Evolutionary conservation across 2,888 invertebrate genomes (phyloP), one percentile per base, ranked within the genome.

Genomic region (Campaea margaritaria): DNA sequence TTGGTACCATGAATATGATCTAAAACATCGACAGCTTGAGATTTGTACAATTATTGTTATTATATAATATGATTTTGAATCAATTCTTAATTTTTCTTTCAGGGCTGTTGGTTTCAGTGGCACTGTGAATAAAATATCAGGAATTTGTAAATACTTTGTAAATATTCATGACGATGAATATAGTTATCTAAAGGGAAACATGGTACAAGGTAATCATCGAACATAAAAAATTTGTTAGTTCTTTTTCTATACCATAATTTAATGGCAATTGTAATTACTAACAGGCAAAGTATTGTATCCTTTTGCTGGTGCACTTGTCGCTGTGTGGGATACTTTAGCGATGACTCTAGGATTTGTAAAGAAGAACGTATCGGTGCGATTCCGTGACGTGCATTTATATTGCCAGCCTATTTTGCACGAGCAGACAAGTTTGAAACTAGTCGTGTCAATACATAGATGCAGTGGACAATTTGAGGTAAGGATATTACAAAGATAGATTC

Each of bases 281-380:
- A 15, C 62, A 93, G 96, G 94, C 1, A 93, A 96, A 64, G 94
- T 93, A 43, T 76, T 96, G 10, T 95, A 95, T 67, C 98, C 98
- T 0, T 96, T 96, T 13, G 95, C 97, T 0, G 96, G 95, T 28
- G 95, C 96, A 64, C 84, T 98, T 69, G 83, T 93, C 15, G 86
- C 94, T 4, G 95, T 94, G 2, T 96, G 96, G 96, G 95, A 96
- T 73, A 95, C 95, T 0, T 76, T 96, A 9, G 94, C 95, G 0
- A 90, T 95, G 79, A 89, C 93, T 75, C 28, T 76, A 14, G 93
- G 93, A 0, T 87, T 91, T 27, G 77, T 93, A 2, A 93, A 90
- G 69, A 94, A 94, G 62, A 92, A 95, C 65, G 78, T 96, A 28
- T 93, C 96, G 0, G 95, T 98, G 0, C 93, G 95, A 12, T 96